A percentile compares a stretch with the other conserved stretches of the same genome.
These are phyloP conservation scores for Selene dorsalis DNA, from an alignment of 2,797 vertebrate genomes.

Conservation along the genomic window DNA sequence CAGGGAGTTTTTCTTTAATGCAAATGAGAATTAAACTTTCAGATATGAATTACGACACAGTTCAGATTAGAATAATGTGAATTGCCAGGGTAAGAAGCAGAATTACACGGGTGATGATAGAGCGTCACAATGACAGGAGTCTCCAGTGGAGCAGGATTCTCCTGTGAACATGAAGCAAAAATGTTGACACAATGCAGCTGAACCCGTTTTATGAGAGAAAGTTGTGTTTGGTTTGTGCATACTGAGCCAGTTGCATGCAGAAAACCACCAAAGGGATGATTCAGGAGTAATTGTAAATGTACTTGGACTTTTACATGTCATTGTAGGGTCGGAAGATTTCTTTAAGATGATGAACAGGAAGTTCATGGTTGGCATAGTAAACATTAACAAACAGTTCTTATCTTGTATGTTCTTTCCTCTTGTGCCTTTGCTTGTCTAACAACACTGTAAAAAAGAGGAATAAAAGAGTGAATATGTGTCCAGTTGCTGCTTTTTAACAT, in stretches of 20 bases:
- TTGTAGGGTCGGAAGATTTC: neutral
- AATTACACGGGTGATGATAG: neutral
- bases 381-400: neutral
- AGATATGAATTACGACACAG: neutral
- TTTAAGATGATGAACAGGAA: neutral
- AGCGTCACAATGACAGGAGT: neutral
- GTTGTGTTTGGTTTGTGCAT: neutral
- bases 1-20: neutral
- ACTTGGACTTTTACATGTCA: neutral
- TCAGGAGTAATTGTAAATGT: neutral
- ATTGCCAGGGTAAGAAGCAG: neutral
- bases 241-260: neutral
- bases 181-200: slow-evolving; percentile 6
- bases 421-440: neutral
- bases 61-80: neutral
- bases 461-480: neutral
- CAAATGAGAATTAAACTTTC: slow-evolving; percentile 16
- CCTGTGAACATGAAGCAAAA: neutral
- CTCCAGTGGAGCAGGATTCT: neutral
- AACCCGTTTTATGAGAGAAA: neutral
- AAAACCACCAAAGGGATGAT: neutral
- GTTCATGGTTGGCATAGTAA: neutral
- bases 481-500: neutral
- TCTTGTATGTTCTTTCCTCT: neutral
- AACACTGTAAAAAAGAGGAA: neutral